Base-by-base conservation (phyloP, 2,113 vertebrate species). In the Leuciscus idus region DNA sequence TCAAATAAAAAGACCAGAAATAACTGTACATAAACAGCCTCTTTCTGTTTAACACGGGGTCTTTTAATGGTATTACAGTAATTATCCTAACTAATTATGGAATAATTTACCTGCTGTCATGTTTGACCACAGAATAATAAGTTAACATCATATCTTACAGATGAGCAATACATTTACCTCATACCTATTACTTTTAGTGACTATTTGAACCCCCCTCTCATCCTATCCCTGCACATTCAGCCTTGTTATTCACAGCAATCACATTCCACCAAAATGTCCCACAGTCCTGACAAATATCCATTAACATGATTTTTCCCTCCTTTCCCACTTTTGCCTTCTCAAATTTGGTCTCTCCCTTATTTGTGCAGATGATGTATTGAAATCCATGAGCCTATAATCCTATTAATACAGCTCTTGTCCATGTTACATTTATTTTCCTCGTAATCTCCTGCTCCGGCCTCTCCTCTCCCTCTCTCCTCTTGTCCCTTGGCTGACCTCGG, bases 391-490 rank as follows among this genome's bases (percentile, higher is more conserved):
- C 95, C 94, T 93, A 90, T 97, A 97, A 97, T 98, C 95, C 94
- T 96, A 96, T 97, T 96, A 96, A 95, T 96, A 94, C 92, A 95
- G 94, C 95, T 93, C 94, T 96, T 96, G 95, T 95, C 94, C 93
- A 82, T 96, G 95, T 95, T 94, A 94, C 95, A 96, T 96, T 94
- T 95, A 96, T 97, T 97, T 96, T 92, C 93, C 90, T 94, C 92
- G 89, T 96, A 97, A 96, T 97, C 93, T 96, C 91, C 94, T 90
- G 94, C 91, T 79, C 92, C 84, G 86, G 90, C 89, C 90, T 91
- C 91, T 90, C 92, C 86, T 89, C 92, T 94, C 90, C 90, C 87
- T 92, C 72, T 77, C 89, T 94, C 87, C 89, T 87, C 89, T 92
- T 96, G 95, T 95, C 95, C 96, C 93, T 94, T 96, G 95, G 94